Base-by-base conservation (phyloP, 2,888 invertebrate genomes). In the Nomada ruficornis region DNA sequence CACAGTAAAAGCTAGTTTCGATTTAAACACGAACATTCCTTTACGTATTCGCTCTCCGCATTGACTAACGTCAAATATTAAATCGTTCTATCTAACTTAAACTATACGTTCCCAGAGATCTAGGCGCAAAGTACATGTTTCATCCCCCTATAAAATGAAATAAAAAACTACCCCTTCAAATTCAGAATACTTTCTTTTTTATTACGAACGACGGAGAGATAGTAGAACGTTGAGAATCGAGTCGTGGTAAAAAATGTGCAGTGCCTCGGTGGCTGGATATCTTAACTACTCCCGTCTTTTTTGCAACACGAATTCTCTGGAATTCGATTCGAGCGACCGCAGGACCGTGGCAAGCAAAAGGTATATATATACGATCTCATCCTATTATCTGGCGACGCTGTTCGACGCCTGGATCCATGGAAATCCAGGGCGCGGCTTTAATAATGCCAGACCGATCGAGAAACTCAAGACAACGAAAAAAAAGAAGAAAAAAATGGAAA, bases 301-400 rank as follows among this genome's bases (percentile, higher is more conserved):
- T 52, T 23, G 65, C 65, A 36, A 67, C 65, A 13, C 26, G 44
- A 44, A 54, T 54, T 20, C 54, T 42, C 20, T 13, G n/a, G 20
- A 20, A 67, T 54, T 67, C 52, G 65, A 67, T 52, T 86, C 78
- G 79, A 73, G 74, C 79, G 83, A 81, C 80, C 80, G 72, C 82
- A 57, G 29, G 36, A 69, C 23, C 59, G 70, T 50, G 59, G 47
- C 60, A 26, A 26, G 63, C 18, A n/a, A 47, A 79, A 83, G 62
- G 70, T 36, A 36, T 36, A 36, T 36, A 36, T 36, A 36, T 80
- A 77, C 67, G 68, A 80, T 50, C 79, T 62, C 62, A 75, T 84
- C 77, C 81, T 74, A 69, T 85, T 85, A 84, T 81, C 81, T 77
- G 50, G 42, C 50, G 68, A 75, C 64, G 72, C 60, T 60, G 64